These are phyloP conservation scores for Malthinus seriepunctatus DNA, from an alignment of 2,888 invertebrate genomes.

Conservation along the genomic window DNA sequence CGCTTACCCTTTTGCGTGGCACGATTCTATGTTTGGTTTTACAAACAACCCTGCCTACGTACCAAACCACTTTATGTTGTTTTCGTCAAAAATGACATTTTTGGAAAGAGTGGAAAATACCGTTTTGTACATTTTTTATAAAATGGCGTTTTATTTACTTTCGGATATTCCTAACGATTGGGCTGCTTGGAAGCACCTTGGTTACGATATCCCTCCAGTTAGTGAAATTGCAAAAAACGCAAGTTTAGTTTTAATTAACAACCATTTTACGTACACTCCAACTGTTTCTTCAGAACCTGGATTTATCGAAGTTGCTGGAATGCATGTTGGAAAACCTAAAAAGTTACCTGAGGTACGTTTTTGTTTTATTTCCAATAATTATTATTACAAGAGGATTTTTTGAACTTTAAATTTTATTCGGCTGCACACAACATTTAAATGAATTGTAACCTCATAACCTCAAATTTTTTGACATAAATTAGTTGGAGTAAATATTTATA, in stretches of 20 bases:
- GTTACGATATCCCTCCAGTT: conserved; percentile 39
- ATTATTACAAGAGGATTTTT: too few relatives aligned
- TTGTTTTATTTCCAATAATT: too few relatives aligned
- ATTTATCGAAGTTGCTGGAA: conserved; percentile 59
- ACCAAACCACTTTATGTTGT: conserved; percentile 52
- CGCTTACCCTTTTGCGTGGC: conserved; percentile 55
- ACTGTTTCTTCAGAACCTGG: conserved; percentile 55
- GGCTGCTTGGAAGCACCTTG: conserved; percentile 41
- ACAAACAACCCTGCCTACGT: conserved; percentile 55
- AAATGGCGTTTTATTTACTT: conserved; percentile 35
- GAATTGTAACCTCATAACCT: too few relatives aligned
- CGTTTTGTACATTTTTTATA: conserved; percentile 22
- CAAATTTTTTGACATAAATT: too few relatives aligned
- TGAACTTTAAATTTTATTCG: too few relatives aligned
- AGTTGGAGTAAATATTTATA: too few relatives aligned
- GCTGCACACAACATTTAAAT: too few relatives aligned
- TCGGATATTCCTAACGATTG: conserved; percentile 36
- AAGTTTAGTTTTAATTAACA: conserved; percentile 57
- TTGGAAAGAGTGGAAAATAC: conserved; percentile 42
- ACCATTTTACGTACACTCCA: conserved; percentile 54
- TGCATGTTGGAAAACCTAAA: conserved; percentile 53
- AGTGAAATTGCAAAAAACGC: conserved; percentile 51
- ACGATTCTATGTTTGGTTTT: conserved; percentile 53
- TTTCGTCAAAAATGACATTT: conserved; percentile 40
- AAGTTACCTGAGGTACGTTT: conserved; percentile 38